These are phyloP conservation scores for Takifugu bimaculatus DNA, from an alignment of 2,113 vertebrate species.

Conservation along the genomic window DNA sequence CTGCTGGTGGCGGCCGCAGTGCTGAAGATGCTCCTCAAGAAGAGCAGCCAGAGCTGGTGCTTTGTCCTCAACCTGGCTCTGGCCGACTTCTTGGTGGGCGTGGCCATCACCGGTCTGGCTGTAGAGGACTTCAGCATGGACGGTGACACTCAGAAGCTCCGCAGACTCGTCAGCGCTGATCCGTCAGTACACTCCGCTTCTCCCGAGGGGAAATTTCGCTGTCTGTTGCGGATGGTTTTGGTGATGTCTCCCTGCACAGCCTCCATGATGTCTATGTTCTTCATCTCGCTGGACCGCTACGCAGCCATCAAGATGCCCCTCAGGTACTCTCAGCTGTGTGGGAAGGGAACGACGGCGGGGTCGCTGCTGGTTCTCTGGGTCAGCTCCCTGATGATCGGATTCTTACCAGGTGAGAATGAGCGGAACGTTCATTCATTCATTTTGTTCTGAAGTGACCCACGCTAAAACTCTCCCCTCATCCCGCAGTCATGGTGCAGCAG, in stretches of 20 bases:
- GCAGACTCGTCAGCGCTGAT: not conserved
- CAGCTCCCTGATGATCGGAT: slow-evolving; percentile 74
- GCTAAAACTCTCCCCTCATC: not conserved
- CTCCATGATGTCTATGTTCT: slow-evolving; percentile 85
- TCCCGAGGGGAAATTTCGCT: slow-evolving; percentile 66
- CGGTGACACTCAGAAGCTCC: not conserved
- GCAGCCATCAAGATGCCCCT: slow-evolving; percentile 86
- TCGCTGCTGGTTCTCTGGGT: slow-evolving; percentile 78
- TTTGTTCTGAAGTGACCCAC: not conserved
- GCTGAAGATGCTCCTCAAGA: slow-evolving; percentile 77
- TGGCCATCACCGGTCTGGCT: slow-evolving; percentile 79
- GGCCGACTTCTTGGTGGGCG: slow-evolving; percentile 81
- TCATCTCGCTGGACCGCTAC: slow-evolving; percentile 87
- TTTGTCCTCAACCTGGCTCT: slow-evolving; percentile 86
- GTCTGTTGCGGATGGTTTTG: slow-evolving; percentile 82
- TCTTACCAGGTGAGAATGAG: slow-evolving; percentile 72
- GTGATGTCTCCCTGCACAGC: slow-evolving; percentile 79
- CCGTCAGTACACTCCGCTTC: slow-evolving; percentile 1
- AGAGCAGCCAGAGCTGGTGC: slow-evolving; percentile 75
- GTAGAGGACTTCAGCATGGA: slow-evolving; percentile 70
- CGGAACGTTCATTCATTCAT: not conserved
- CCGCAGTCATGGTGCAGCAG: slow-evolving; percentile 55
- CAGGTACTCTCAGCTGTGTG: slow-evolving; percentile 77
- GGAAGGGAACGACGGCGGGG: slow-evolving; percentile 45
- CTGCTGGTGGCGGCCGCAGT: slow-evolving; percentile 72